These are phyloP conservation scores for Cuculus canorus DNA, from an alignment of 2,797 vertebrate species.

Conservation along the genomic window DNA sequence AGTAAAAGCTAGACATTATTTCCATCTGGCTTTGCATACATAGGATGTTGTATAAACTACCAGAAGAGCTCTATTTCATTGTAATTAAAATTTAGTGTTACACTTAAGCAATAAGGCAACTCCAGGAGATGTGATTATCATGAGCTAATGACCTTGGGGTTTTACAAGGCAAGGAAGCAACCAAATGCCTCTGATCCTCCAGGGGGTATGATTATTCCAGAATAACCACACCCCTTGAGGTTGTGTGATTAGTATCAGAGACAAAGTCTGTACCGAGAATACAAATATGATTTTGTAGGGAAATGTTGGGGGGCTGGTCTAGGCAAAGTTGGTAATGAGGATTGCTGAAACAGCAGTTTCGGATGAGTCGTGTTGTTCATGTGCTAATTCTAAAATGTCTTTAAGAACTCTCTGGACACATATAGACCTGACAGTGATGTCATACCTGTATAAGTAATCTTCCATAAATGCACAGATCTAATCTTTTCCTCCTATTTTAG, in stretches of 20 bases:
- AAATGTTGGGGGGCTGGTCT: conserved; percentile 55
- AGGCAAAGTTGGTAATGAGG: conserved; percentile 54
- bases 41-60: conserved; percentile 80
- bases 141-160: conserved; percentile 83
- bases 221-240: conserved; percentile 70
- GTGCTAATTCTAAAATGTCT: conserved; percentile 70
- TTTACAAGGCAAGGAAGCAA: conserved; percentile 75
- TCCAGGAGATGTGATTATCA: conserved; percentile 84
- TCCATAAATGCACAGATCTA: conserved; percentile 75
- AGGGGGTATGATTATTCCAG: conserved; percentile 74
- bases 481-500: conserved; percentile 77
- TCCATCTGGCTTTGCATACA: conserved; percentile 82
- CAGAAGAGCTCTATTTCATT: conserved; percentile 83
- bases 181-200: conserved; percentile 78
- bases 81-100: conserved; percentile 87
- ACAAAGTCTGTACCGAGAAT: conserved; percentile 68
- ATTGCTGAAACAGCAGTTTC: conserved; percentile 72
- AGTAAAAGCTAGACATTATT: conserved; percentile 77
- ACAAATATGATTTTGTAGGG: conserved; percentile 69
- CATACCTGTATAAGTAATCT: conserved; percentile 75
- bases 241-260: conserved; percentile 60
- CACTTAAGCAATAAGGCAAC: conserved; percentile 82
- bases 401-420: conserved; percentile 76
- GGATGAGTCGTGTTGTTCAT: conserved; percentile 65
- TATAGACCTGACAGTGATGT: conserved; percentile 79